Evolutionary conservation across 2,888 invertebrate genomes (phyloP), one percentile per base, ranked within the genome.

Genomic region (Diabrotica balteata): DNA sequence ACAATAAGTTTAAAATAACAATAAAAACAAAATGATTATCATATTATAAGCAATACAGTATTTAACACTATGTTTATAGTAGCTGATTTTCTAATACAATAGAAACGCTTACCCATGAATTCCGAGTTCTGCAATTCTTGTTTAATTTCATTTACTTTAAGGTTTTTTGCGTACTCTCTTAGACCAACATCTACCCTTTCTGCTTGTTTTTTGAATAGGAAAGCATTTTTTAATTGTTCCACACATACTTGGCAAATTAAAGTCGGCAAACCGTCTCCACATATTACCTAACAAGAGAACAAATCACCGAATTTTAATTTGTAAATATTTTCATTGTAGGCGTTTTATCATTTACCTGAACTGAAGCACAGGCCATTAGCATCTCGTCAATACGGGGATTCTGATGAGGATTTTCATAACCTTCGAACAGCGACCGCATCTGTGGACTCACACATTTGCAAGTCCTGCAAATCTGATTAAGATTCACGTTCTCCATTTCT

Each of bases 381-480:
- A 85, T 85, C 82, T 84, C 84, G 82, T 84, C 83, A 80, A 84
- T 81, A 78, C 83, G 84, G 82, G 83, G 81, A 80, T 79, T 78
- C 67, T 80, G 80, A 69, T 75, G 76, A 69, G 76, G 76, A 75
- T 72, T 76, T 76, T 80, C 80, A 66, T 73, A 75, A 60, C 74
- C 78, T 67, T 80, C 79, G 75, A 83, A 85, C 62, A 84, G 73
- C 10, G 81, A 80, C 69, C 78, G 78, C 83, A 84, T 81, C 50
- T 80, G 78, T 8, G 77, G 72, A 10, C 80, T 75, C 67, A 82
- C 80, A 68, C 75, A 76, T 74, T 83, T 83, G 75, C 85, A 85
- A 53, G 84, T 80, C 55, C 85, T 77, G 75, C 85, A 85, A 64
- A 84, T 80, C 66, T 80, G 79, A 67, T 78, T 80, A 53, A 84